Base-by-base conservation (phyloP, 2,888 invertebrate genomes). In the Neria commutata region DNA sequence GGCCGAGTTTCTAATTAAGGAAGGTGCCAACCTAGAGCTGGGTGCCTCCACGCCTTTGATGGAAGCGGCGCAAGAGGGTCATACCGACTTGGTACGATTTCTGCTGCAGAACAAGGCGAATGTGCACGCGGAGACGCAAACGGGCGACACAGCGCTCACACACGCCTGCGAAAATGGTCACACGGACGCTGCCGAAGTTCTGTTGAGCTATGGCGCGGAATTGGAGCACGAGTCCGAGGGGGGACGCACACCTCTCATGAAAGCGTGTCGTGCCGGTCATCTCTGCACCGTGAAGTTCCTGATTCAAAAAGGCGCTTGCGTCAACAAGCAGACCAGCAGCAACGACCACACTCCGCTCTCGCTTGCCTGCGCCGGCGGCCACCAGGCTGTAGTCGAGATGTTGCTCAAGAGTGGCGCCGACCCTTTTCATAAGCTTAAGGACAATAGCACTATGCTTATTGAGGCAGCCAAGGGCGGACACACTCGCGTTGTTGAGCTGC, bases 151-250 rank as follows among this genome's bases (percentile, higher is more conserved):
- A 60, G 96, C 98, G 54, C 85, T 99, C 61, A 97, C 96, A 58
- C 97, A 98, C 84, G 98, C 98, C 54, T 96, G 96, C 83, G 98
- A 98, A 85, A 98, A 98, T 84, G 98, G 98, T 0, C 98, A 98
- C 84, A 96, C 96, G 1, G 96, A 97, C 84, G 96, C 98, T 23
- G 95, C 95, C 21, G 95, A 96, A 82, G 87, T 95, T 62, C 86
- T 99, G 59, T 85, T 98, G 66, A 91, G 93, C 67, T 92, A 91
- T 78, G 93, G 93, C 68, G 98, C 97, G 54, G 90, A 93, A 82
- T 83, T 98, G 76, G 96, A 98, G 83, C 96, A 96, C 83, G 95
- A 96, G 84, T 94, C 94, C 47, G 98, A 98, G 83, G 98, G 95
- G 62, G 98, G 98, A 4, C 87, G 97, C 72, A 99, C 98, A 64